These are phyloP conservation scores for Agrypnia vestita DNA, from an alignment of 1,140 invertebrate genomes.

Conservation along the genomic window DNA sequence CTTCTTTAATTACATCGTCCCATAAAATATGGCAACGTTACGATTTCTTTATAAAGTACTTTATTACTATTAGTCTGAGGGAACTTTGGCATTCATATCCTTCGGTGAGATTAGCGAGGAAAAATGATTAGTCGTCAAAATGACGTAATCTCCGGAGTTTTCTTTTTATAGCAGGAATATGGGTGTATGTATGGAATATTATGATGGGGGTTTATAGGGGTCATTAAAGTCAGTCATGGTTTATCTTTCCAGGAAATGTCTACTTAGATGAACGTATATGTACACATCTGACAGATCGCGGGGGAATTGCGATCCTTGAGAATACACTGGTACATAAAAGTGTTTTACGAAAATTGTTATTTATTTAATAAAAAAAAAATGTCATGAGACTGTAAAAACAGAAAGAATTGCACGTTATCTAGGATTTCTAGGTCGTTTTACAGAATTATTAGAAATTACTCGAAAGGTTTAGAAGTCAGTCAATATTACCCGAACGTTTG, in stretches of 20 bases:
- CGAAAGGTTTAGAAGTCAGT: too few relatives aligned
- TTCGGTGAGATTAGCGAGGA: constrained; percentile 8
- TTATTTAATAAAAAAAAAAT: too few relatives aligned
- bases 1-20: constrained; percentile 21
- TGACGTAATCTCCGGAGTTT: background rate
- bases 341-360: too few relatives aligned
- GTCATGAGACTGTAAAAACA: too few relatives aligned
- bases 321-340: background rate
- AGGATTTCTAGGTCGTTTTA: too few relatives aligned
- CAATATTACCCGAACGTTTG: too few relatives aligned
- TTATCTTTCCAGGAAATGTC: constrained; percentile 24
- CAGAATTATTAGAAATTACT: too few relatives aligned
- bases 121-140: constrained; percentile 42
- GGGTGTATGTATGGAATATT: constrained; percentile 1
- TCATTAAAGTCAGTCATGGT: constrained; percentile 23
- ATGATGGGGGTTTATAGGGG: constrained; percentile 20
- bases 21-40: constrained; percentile 30
- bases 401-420: too few relatives aligned
- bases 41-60: constrained; percentile 37
- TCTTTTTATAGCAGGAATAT: constrained; percentile 8
- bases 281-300: too few relatives aligned
- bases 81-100: constrained; percentile 30
- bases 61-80: constrained; percentile 30
- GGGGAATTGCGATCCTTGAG: background rate
- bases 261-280: constrained; percentile 1